A percentile compares a stretch with the other conserved stretches of the same genome.
These are phyloP conservation scores for Aromia moschata DNA, from an alignment of 2,888 invertebrate species.

Conservation along the genomic window DNA sequence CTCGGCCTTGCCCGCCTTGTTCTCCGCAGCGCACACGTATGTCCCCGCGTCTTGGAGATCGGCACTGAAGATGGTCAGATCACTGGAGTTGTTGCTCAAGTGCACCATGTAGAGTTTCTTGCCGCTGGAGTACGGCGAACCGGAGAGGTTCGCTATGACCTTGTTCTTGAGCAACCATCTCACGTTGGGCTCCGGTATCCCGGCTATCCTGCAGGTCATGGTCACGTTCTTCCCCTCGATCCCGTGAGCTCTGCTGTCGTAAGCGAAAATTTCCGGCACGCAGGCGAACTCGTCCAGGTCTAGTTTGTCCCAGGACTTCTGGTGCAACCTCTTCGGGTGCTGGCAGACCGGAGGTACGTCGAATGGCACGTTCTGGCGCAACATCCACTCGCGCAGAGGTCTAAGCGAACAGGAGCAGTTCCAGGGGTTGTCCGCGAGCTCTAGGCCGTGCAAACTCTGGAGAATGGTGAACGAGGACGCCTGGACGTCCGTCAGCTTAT, in stretches of 20 bases:
- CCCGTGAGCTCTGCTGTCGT: conserved; percentile 70
- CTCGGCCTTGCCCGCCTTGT: conserved; percentile 80
- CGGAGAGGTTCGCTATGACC: conserved; percentile 72
- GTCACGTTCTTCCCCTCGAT: conserved; percentile 79
- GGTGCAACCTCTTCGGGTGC: conserved; percentile 70
- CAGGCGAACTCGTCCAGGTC: conserved; percentile 84
- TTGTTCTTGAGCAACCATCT: conserved; percentile 78
- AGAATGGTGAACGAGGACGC: conserved; percentile 75
- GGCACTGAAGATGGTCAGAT: conserved; percentile 76
- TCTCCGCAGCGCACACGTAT: conserved; percentile 82
- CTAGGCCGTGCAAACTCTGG: conserved; percentile 76
- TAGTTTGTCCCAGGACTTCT: conserved; percentile 78
- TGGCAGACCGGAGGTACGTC: conserved; percentile 77
- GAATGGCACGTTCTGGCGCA: conserved; percentile 78
- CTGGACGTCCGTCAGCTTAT: conserved; percentile 73
- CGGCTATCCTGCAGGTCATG: conserved; percentile 74
- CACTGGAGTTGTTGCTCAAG: conserved; percentile 74
- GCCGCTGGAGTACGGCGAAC: conserved; percentile 62
- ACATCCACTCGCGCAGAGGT: conserved; percentile 82
- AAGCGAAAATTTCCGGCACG: conserved; percentile 74
- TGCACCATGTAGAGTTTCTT: conserved; percentile 74
- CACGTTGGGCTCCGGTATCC: conserved; percentile 77
- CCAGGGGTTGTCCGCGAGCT: conserved; percentile 83
- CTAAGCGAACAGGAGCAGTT: conserved; percentile 81
- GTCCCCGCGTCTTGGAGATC: conserved; percentile 80